Evolutionary conservation across 2,797 vertebrate genomes (phyloP).

Genomic region (Pangasius mekongensis): DNA sequence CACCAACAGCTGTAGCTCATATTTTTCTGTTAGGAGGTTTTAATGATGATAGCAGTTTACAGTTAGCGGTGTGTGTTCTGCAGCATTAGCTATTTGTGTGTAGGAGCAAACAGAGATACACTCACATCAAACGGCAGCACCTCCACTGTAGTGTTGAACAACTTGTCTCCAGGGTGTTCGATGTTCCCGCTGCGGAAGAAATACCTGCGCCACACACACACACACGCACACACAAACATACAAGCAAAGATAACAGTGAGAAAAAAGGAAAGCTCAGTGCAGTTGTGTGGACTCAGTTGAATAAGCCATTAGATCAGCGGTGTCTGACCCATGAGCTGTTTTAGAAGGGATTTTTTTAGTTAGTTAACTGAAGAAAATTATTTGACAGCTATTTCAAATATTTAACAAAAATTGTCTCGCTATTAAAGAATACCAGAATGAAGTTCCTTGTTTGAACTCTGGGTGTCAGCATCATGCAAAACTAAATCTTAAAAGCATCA

Average conservation of each 20-base stretch:
- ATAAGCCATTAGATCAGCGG: not conserved
- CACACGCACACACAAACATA: constrained; percentile 18
- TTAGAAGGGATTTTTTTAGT: not conserved
- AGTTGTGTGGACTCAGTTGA: not conserved
- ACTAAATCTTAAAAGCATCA: not conserved
- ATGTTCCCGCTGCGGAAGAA: constrained; percentile 98
- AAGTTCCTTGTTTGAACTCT: constrained; percentile 7
- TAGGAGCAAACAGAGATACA: constrained; percentile 47
- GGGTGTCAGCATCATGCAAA: not conserved
- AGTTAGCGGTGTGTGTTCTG: not conserved
- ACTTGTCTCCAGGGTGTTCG: constrained; percentile 96
- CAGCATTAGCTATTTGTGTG: constrained; percentile 6
- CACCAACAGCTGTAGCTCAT: not conserved
- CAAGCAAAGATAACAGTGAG: not conserved
- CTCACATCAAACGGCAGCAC: constrained; percentile 95
- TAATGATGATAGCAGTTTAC: not conserved
- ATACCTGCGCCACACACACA: constrained; percentile 77
- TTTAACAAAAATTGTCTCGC: not conserved
- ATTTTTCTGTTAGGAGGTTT: not conserved
- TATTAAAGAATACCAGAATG: not conserved
- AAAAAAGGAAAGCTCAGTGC: not conserved
- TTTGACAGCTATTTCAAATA: not conserved
- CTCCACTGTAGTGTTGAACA: constrained; percentile 96
- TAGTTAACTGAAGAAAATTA: not conserved
- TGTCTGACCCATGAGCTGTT: not conserved